phyloP scores from a whole-genome alignment of 2,113 vertebrate species.

The Microtus ochrogaster region DNA sequence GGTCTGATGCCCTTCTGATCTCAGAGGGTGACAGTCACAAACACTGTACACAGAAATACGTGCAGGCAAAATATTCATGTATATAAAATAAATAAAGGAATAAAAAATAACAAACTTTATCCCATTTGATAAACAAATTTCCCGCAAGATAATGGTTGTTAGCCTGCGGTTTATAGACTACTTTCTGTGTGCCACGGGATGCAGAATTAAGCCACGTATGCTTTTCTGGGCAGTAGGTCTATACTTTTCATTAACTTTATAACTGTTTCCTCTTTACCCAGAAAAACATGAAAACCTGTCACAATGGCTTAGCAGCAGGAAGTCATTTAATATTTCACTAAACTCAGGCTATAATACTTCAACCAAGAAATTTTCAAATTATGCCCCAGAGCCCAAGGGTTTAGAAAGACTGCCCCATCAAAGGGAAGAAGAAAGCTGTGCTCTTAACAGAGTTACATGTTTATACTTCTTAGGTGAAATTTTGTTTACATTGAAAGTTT shows the following conservation, averaged over 20 bases:
- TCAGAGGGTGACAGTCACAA: neutral
- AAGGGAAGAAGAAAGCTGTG: neutral
- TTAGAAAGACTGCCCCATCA: neutral
- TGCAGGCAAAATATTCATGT: neutral
- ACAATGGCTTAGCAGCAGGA: neutral
- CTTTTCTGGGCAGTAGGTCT: neutral
- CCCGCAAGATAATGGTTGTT: neutral
- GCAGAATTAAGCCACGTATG: neutral
- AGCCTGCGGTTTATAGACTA: neutral
- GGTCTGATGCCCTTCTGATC: too few relatives aligned
- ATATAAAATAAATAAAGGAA: neutral
- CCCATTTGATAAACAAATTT: neutral
- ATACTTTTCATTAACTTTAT: conserved; percentile 19
- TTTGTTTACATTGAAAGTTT: conserved; percentile 4
- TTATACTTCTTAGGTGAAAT: conserved; percentile 27
- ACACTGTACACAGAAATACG: neutral
- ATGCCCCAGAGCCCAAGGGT: neutral
- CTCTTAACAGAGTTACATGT: neutral
- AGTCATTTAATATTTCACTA: conserved; percentile 9
- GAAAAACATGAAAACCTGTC: conserved; percentile 6
- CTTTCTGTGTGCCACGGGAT: neutral
- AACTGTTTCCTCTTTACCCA: neutral
- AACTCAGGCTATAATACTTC: neutral
- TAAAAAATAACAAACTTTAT: neutral
- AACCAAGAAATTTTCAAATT: conserved; percentile 14